Evolutionary conservation across 2,113 vertebrate species (phyloP).

Genomic region (Hyla sarda): DNA sequence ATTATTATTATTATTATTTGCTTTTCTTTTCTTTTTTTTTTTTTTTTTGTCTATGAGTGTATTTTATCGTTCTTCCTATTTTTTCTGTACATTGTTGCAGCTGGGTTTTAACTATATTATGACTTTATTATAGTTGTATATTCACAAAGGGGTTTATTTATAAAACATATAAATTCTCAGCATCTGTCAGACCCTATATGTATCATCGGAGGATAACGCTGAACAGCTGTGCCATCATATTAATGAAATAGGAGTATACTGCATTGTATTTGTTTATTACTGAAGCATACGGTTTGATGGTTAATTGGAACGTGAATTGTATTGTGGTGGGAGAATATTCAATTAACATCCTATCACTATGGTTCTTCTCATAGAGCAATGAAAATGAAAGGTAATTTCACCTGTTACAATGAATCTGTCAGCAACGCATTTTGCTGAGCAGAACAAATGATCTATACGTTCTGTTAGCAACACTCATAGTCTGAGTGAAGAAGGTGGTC

Average conservation of each 20-base stretch:
- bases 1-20: too few species aligned
- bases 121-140: too few species aligned
- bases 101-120: too few species aligned
- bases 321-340: slow-evolving; percentile 22
- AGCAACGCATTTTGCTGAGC: neutral
- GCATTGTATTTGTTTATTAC: slow-evolving; percentile 29
- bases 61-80: too few species aligned
- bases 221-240: slow-evolving; percentile 8
- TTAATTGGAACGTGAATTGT: slow-evolving; percentile 26
- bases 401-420: slow-evolving; percentile 24
- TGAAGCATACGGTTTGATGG: neutral
- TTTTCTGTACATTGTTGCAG: too few species aligned
- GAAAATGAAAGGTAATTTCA: slow-evolving; percentile 33
- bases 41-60: too few species aligned
- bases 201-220: neutral
- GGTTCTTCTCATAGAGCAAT: neutral
- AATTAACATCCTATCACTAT: slow-evolving; percentile 19
- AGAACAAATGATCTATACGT: slow-evolving; percentile 19
- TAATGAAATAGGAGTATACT: neutral
- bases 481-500: neutral
- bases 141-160: slow-evolving; percentile 34
- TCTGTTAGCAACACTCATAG: neutral
- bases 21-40: too few species aligned
- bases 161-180: neutral
- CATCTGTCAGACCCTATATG: slow-evolving; percentile 2